Percentiles rank a stretch among this genome's conserved stretches.
phyloP scores from a whole-genome alignment of 2,113 vertebrate species.

The Melospiza georgiana region DNA sequence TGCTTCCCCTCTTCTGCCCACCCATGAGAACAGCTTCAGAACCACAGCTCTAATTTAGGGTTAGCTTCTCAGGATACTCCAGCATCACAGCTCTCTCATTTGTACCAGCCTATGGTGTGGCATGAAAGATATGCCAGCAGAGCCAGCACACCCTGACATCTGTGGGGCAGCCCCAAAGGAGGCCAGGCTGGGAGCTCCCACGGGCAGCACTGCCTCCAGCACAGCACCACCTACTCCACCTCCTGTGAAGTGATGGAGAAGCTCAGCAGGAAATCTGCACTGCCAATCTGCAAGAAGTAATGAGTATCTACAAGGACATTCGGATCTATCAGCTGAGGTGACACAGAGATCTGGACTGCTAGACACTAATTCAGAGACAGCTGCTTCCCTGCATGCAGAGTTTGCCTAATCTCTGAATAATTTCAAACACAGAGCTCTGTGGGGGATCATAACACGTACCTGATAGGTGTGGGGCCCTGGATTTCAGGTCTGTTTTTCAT shows the following conservation, averaged over 20 bases:
- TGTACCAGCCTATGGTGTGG: neutral
- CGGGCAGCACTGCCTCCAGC: rapidly evolving
- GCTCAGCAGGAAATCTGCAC: neutral
- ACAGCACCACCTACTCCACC: neutral
- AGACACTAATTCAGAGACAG: neutral
- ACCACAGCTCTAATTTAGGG: constrained; percentile 6
- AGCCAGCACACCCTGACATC: neutral
- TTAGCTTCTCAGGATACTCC: neutral
- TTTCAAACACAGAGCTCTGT: neutral
- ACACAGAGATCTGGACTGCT: neutral
- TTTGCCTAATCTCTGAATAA: neutral
- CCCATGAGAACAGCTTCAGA: neutral
- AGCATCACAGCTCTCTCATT: constrained; percentile 8
- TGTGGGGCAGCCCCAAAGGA: neutral
- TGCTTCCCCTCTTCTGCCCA: neutral
- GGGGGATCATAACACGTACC: neutral
- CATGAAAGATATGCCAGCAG: neutral
- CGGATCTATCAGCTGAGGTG: neutral
- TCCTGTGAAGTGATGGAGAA: neutral
- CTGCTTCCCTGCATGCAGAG: neutral
- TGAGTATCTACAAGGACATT: neutral
- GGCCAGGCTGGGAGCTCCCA: neutral
- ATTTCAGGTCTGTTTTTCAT: neutral
- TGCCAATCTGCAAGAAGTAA: neutral
- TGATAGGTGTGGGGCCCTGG: neutral